Conservation (phyloP, 1,140 invertebrate genomes). For the Babylonia areolata region DNA sequence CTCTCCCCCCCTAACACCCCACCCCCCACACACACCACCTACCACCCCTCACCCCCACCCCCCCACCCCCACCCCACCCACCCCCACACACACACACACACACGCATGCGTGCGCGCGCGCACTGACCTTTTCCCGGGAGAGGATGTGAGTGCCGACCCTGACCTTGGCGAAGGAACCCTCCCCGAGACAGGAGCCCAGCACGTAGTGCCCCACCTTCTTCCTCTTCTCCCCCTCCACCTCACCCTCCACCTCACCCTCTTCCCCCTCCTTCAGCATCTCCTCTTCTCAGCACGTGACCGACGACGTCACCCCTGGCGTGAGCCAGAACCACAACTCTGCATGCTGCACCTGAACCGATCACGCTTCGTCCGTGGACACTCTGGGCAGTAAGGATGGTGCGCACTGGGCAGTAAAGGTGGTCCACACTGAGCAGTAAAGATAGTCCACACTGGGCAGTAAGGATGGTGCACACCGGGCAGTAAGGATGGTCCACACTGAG, state of each 20-base stretch:
- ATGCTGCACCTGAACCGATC: no score
- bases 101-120: no score
- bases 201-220: constrained; percentile 72
- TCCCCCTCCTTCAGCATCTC: background rate
- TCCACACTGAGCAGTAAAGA: background rate
- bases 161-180: constrained; percentile 71
- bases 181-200: constrained; percentile 65
- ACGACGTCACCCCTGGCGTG: no score
- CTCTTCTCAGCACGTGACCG: background rate
- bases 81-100: no score
- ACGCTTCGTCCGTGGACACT: background rate
- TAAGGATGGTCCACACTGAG: no score
- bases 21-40: no score
- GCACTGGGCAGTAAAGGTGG: background rate
- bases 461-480: no score
- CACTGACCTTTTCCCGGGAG: constrained; percentile 76
- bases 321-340: no score
- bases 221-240: constrained; percentile 50
- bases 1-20: no score
- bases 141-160: constrained; percentile 66
- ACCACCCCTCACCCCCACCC: no score
- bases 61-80: no score
- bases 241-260: background rate
- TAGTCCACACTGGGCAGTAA: no score
- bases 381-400: background rate